Evolutionary conservation across 2,797 vertebrate species (phyloP), one percentile per base, ranked within the genome.

Genomic region (Lacerta bilineata): DNA sequence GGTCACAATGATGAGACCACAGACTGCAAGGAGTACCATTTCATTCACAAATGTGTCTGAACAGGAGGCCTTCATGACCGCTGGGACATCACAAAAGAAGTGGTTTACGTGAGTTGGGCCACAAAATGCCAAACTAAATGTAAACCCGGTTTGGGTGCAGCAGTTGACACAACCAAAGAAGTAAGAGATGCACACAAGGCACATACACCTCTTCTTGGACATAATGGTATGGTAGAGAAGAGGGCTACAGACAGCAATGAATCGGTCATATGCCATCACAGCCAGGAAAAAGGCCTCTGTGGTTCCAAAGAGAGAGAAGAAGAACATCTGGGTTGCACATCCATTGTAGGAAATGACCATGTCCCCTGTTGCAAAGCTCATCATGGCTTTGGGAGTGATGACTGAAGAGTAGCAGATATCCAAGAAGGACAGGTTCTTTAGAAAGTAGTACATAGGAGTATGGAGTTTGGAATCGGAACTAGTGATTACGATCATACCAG

Each of bases 11-110:
- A 97, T 92, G 3, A 86, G 80, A 0, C 94, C 93, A 43, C 94
- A 94, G 5, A 94, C 13, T 1, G 7, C 66, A 79, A 95, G 84
- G 66, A 96, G 92, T 6, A 95, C 77, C 3, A 94, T 89, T 36
- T 97, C 93, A 3, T 74, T 96, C 66, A 94, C 4, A 0, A 88
- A 4, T 0, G 94, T 96, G 69, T 93, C 59, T 3, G 95, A 96
- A 8, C 95, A 97, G 7, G 96, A 95, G 33, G 93, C 87, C 0
- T 79, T 88, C 77, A 96, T 93, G 29, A 97, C 89, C 72, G 95
- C 94, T 33, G 94, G 93, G 1, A 93, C 95, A 3, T 97, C 96
- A 69, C 96, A 97, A 86, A 96, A 96, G 75, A 96, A 97, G 79
- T 96, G 95, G 1, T 96, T 87, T 2, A 96, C 89, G n/a, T 94